Conservation (phyloP, 2,888 invertebrate species). For the Hypercompe scribonia region DNA sequence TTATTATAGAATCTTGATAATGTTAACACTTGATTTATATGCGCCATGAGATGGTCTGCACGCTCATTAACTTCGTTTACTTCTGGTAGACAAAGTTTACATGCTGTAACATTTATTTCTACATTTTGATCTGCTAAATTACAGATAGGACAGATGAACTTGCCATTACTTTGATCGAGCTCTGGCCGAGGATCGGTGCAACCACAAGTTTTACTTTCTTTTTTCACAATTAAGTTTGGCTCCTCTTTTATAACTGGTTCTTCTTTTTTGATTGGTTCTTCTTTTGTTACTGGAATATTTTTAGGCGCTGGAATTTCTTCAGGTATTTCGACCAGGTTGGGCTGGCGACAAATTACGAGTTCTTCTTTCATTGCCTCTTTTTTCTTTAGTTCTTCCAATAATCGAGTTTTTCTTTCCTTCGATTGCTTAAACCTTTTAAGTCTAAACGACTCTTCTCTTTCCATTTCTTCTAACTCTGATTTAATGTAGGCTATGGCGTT, state of each 20-base stretch:
- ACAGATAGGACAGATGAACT: constrained; percentile 28
- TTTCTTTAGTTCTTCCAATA: background rate
- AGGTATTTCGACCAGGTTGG: background rate
- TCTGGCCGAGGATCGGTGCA: background rate
- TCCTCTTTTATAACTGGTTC: background rate
- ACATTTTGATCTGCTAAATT: constrained; percentile 11
- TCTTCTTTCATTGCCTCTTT: background rate
- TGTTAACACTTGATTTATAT: constrained; percentile 50
- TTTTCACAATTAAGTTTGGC: background rate
- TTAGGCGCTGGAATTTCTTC: background rate
- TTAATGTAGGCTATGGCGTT: constrained; percentile 52
- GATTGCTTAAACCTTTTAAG: constrained; percentile 59
- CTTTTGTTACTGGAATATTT: background rate
- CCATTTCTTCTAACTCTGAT: constrained; percentile 52
- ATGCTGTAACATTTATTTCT: constrained; percentile 22
- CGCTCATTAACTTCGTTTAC: constrained; percentile 27
- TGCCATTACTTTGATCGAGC: constrained; percentile 1
- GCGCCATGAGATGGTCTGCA: constrained; percentile 38
- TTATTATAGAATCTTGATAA: constrained; percentile 37
- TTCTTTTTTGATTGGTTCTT: background rate
- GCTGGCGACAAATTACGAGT: background rate
- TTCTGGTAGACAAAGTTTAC: constrained; percentile 24
- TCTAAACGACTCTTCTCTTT: constrained; percentile 59
- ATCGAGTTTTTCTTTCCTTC: constrained; percentile 30
- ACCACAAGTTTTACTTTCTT: background rate